Evolutionary conservation across 2,113 vertebrate species (phyloP).

Genomic region (Chionomys nivalis): DNA sequence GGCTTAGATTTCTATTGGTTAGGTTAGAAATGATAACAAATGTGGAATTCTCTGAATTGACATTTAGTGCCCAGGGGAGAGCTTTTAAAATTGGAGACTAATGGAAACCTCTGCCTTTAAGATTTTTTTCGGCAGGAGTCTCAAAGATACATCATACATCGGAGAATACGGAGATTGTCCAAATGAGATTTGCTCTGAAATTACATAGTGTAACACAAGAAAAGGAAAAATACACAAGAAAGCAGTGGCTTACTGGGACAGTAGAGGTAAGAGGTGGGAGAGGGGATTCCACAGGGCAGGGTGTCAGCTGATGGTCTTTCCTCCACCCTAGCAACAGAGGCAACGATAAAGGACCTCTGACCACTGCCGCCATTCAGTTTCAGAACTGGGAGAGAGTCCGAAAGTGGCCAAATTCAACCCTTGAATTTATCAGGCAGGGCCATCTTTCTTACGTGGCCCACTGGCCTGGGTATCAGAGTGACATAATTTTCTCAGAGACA

Average conservation of each 20-base stretch:
- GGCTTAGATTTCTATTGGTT: conserved; percentile 48
- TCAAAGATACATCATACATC: conserved; percentile 41
- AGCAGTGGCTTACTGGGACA: conserved; percentile 15
- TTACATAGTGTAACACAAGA: background rate
- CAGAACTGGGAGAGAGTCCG: background rate
- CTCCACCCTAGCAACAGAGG: background rate
- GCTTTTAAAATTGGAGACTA: conserved; percentile 67
- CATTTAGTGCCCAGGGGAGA: conserved; percentile 60
- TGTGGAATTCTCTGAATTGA: conserved; percentile 59
- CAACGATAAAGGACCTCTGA: background rate
- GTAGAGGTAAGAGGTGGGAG: background rate
- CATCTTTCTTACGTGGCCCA: background rate
- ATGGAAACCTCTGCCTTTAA: conserved; percentile 53
- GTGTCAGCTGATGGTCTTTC: background rate
- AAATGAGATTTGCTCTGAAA: conserved; percentile 59
- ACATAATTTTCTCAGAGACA: background rate
- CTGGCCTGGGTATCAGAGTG: background rate
- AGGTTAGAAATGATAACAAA: conserved; percentile 69
- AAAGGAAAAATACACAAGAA: conserved; percentile 49
- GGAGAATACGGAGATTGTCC: conserved; percentile 20
- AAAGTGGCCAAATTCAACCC: background rate
- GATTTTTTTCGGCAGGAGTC: conserved; percentile 14
- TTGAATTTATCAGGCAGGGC: background rate
- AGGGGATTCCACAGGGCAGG: background rate
- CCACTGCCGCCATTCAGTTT: background rate